Base-by-base conservation (phyloP, 2,888 invertebrate genomes). In the Oscheius sp. region DNA sequence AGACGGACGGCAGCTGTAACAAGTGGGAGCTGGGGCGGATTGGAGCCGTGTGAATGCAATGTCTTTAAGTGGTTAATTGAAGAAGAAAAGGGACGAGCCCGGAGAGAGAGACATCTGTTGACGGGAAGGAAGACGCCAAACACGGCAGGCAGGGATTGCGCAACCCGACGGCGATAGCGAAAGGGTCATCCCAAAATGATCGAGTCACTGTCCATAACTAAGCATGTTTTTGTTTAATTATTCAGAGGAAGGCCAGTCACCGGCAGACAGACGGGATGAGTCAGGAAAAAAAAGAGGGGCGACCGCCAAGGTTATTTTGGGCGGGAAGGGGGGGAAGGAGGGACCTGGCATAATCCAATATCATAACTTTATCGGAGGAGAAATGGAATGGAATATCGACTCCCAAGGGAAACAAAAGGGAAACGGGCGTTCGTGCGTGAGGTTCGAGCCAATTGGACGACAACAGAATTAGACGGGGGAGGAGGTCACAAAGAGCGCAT, bases 1-100 rank as follows among this genome's bases (percentile, higher is more conserved):
- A 21, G 52, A 3, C 16, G 52, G 66, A 66, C 66, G 66, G 25
- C 18, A 49, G 29, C 27, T 16, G 29, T 16, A 58, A 58, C 27
- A 58, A 58, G 25, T n/a, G n/a, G 58, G 18, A 21, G 35, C 6
- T 13, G n/a, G 58, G 18, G 29, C 12, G 18, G 58, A 29, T 29
- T 29, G 58, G 27, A 56, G 56, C 23, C 25, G 64, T 21, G 63
- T 49, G 64, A n/a, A 49, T 66, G 66, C 3, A 21, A 41, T n/a
- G 18, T 23, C n/a, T 49, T 64, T 66, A 66, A 66, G 66, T 66
- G 66, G 66, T 66, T 66, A 66, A 66, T 66, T 49, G 52, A 66
- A 27, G 52, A 13, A 25, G 55, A 35, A 35, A 61, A 12, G 61
- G 43, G 61, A 23, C 61, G 61, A 52, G 9, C 61, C n/a, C n/a